These are phyloP conservation scores for Apteryx owenii DNA, from an alignment of 2,113 vertebrate species.

Conservation along the genomic window DNA sequence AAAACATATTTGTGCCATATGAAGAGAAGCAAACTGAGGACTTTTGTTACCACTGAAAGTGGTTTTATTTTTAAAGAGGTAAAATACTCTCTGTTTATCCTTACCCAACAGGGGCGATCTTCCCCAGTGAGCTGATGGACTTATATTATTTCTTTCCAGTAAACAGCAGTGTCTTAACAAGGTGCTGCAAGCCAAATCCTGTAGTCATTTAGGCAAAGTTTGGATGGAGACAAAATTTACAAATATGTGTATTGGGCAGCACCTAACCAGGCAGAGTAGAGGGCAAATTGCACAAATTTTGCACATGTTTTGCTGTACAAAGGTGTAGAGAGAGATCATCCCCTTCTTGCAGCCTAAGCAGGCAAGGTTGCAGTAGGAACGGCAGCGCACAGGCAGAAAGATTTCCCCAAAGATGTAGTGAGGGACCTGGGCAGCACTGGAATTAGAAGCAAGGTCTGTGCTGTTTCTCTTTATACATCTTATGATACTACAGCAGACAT, in stretches of 20 bases:
- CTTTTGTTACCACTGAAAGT: neutral
- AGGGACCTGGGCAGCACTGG: neutral
- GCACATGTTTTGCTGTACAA: accelerated
- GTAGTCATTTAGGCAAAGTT: neutral
- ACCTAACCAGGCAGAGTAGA: neutral
- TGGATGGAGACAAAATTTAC: neutral
- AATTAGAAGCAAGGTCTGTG: neutral
- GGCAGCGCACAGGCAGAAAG: neutral
- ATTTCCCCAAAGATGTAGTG: neutral
- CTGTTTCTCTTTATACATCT: neutral
- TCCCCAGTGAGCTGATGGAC: neutral
- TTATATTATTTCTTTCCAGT: neutral
- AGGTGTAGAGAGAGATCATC: neutral
- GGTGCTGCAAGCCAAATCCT: neutral
- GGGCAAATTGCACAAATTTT: neutral
- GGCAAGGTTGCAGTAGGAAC: neutral
- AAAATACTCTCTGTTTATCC: neutral
- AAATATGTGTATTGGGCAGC: neutral
- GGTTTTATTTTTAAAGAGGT: neutral
- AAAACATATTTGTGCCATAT: neutral
- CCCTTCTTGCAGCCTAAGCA: neutral
- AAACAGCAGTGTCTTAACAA: neutral
- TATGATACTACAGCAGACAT: neutral
- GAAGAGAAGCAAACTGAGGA: neutral
- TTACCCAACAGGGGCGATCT: neutral